Evolutionary conservation across 1,140 invertebrate genomes (phyloP), one percentile per base, ranked within the genome.

Genomic region (Pectinophora gossypiella): DNA sequence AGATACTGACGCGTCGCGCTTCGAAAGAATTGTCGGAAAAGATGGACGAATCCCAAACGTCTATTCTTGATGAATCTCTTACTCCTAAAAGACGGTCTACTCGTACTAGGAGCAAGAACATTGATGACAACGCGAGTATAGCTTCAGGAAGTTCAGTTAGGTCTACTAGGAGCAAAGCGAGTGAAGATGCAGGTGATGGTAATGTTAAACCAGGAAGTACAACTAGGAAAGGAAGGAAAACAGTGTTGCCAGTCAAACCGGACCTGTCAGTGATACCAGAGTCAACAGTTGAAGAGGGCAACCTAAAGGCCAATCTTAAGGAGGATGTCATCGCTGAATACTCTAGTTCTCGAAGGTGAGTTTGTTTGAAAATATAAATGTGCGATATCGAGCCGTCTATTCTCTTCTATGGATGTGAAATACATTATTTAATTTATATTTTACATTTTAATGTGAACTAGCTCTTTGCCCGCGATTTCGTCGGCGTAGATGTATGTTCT

Each of bases 261-360:
- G 86, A 88, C n/a, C 51, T 88, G 43, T 80, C 81, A 15, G 85
- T 81, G n/a, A 88, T 88, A 54, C 84, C 87, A 0, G 87, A 88
- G 58, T 69, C 69, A 5, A 61, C 64, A 0, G 56, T 60, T 0
- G 71, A 79, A 13, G 84, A 87, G 18, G 40, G 53, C 1, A 16
- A 45, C 0, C 58, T 50, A 19, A 57, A 46, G 15, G 64, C 15
- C 20, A 19, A 44, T 20, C 5, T 62, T 38, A 47, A 18, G 32
- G 54, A 60, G 36, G 70, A 73, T 48, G 44, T 73, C 15, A 48
- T 80, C 5, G 64, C 51, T 40, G 72, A 76, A 43, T 73, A 74
- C 48, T 74, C 75, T 16, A 66, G 51, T 32, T 42, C 67, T 53
- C 76, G 75, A 53, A 74, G 78, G 85, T 85, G 58, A 57, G 62